Conservation (phyloP, 2,797 vertebrate species). For the Tragelaphus oryx region DNA sequence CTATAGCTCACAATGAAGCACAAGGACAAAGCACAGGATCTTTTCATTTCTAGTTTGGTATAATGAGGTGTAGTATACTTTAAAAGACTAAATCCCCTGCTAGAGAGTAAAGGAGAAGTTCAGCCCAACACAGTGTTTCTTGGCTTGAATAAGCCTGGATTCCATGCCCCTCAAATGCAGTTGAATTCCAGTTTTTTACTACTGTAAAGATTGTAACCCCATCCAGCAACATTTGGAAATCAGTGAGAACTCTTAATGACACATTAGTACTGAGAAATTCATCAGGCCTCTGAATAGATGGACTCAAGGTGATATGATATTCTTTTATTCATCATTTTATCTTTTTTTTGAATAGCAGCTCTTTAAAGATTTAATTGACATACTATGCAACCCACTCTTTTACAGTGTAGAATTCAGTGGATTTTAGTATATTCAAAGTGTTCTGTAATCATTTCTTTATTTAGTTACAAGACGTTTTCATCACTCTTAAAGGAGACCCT, state of each 20-base stretch:
- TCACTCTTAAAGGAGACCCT: not conserved
- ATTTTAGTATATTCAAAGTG: not conserved
- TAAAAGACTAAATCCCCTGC: not conserved
- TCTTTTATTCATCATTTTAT: not conserved
- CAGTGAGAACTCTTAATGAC: not conserved
- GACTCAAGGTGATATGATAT: not conserved
- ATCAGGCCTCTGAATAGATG: not conserved
- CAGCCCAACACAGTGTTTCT: not conserved
- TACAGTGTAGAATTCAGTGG: not conserved
- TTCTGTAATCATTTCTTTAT: not conserved
- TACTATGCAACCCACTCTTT: not conserved
- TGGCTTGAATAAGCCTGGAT: not conserved
- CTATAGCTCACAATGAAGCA: not conserved
- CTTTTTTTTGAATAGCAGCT: not conserved
- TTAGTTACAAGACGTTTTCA: slow-evolving; percentile 9
- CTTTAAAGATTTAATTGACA: not conserved
- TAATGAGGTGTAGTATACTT: not conserved
- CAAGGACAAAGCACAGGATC: not conserved
- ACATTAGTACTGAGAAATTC: not conserved
- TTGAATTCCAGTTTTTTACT: not conserved
- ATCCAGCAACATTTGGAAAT: not conserved
- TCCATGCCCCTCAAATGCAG: not conserved
- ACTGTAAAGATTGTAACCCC: not conserved
- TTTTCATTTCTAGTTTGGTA: slow-evolving; percentile 27
- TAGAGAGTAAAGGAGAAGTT: slow-evolving; percentile 5